phyloP scores from a whole-genome alignment of 92 coral and sea anemone genomes.

The Pocillopora grandis region DNA sequence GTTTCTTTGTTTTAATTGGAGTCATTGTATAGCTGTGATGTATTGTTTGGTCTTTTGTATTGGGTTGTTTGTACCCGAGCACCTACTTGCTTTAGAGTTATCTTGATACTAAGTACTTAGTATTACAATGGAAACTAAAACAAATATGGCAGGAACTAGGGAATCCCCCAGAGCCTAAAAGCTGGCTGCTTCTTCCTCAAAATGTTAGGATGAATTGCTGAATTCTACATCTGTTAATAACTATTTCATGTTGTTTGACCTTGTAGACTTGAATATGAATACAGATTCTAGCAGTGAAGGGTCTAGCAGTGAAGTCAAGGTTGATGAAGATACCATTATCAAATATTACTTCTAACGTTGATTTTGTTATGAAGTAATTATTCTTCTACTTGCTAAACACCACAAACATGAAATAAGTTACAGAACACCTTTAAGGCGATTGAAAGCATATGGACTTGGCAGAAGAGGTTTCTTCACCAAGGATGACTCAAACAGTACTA shows the following conservation, averaged over 20 bases:
- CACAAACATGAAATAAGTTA: slow-evolving; percentile 46
- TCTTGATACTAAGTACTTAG: no score
- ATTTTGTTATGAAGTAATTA: slow-evolving; percentile 60
- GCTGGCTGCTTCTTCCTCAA: no score
- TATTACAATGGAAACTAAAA: no score
- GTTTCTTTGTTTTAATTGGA: no score
- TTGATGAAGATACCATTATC: slow-evolving; percentile 53
- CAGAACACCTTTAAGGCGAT: slow-evolving; percentile 57
- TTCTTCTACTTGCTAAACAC: slow-evolving; percentile 47
- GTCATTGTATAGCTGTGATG: no score
- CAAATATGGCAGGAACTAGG: no score
- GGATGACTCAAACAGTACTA: slow-evolving; percentile 12
- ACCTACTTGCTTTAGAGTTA: no score
- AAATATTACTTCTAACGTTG: slow-evolving; percentile 56
- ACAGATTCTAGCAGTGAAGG: slow-evolving; percentile 14
- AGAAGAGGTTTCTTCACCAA: slow-evolving; percentile 22
- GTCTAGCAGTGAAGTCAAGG: neutral
- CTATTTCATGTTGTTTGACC: neutral
- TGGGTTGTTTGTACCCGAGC: no score
- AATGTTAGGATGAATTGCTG: no score
- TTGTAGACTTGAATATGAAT: slow-evolving; percentile 9
- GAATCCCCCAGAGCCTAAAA: no score
- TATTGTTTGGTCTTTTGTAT: no score
- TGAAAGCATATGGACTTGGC: slow-evolving; percentile 51
- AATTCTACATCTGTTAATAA: no score